These are phyloP conservation scores for Himalopsyche kuldschensis DNA, from an alignment of 2,888 invertebrate species.

Conservation along the genomic window DNA sequence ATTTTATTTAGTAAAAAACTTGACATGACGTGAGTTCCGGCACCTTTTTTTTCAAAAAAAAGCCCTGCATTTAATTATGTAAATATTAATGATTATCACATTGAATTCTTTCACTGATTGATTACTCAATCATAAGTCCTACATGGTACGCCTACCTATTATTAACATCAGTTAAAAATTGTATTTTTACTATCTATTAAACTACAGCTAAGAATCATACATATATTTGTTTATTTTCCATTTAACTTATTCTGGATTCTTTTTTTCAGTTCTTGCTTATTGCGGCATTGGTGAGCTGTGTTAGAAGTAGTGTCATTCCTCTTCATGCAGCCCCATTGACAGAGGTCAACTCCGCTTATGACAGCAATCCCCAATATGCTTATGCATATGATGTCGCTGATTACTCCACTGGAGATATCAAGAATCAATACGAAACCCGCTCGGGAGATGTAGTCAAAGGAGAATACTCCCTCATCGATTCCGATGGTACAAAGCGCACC, in stretches of 20 bases:
- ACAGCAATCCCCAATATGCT: conserved; percentile 45
- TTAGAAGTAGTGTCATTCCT: conserved; percentile 26
- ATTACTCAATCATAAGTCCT: no score
- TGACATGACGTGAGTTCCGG: no score
- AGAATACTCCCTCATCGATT: conserved; percentile 46
- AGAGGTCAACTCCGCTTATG: conserved; percentile 29
- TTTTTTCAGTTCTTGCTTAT: conserved; percentile 31
- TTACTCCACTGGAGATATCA: conserved; percentile 47
- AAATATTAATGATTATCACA: no score
- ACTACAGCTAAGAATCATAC: no score
- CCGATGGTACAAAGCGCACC: conserved; percentile 47
- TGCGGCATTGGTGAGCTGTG: conserved; percentile 28
- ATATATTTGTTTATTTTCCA: background rate
- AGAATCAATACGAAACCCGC: conserved; percentile 47
- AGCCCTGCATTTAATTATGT: no score
- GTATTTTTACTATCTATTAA: no score
- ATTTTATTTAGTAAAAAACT: no score
- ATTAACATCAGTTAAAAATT: no score
- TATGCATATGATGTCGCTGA: conserved; percentile 49
- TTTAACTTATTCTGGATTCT: background rate
- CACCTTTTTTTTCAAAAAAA: no score
- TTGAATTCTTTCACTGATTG: no score
- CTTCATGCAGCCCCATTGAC: conserved; percentile 30
- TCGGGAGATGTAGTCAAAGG: conserved; percentile 47
- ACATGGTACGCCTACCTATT: no score